phyloP scores from a whole-genome alignment of 2,797 vertebrate genomes.

The Molothrus aeneus region DNA sequence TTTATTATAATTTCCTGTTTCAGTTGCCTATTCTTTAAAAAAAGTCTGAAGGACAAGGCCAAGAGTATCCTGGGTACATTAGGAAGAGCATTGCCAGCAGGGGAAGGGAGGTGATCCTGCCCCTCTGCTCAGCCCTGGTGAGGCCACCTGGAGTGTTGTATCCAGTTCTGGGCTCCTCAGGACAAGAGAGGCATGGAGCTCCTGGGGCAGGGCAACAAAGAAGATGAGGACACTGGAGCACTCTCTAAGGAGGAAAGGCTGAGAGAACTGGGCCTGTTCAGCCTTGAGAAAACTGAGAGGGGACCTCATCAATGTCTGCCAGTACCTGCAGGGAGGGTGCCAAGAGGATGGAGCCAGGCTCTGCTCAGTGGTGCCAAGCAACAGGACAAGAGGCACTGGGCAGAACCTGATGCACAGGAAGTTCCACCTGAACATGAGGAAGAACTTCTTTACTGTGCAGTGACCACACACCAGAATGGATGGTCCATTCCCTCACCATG shows the following conservation, averaged over 20 bases:
- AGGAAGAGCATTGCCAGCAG: not conserved
- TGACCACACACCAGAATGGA: fast-evolving
- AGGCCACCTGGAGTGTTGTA: not conserved
- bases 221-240: not conserved
- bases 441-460: not conserved
- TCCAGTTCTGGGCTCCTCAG: not conserved
- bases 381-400: not conserved
- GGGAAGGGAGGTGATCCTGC: too few relatives aligned
- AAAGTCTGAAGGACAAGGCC: not conserved
- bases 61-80: not conserved
- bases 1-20: not conserved
- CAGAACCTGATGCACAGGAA: not conserved
- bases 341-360: not conserved
- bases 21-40: not conserved
- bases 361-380: fast-evolving
- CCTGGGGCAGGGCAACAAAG: not conserved
- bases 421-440: not conserved
- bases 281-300: fast-evolving
- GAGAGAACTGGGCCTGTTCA: not conserved
- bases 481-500: not conserved
- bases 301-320: not conserved
- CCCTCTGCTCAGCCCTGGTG: not conserved
- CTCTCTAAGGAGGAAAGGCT: not conserved
- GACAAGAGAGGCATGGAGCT: not conserved
- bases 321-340: not conserved